Evolutionary conservation across 2,797 vertebrate genomes (phyloP).

Genomic region (Peromyscus attwateri): DNA sequence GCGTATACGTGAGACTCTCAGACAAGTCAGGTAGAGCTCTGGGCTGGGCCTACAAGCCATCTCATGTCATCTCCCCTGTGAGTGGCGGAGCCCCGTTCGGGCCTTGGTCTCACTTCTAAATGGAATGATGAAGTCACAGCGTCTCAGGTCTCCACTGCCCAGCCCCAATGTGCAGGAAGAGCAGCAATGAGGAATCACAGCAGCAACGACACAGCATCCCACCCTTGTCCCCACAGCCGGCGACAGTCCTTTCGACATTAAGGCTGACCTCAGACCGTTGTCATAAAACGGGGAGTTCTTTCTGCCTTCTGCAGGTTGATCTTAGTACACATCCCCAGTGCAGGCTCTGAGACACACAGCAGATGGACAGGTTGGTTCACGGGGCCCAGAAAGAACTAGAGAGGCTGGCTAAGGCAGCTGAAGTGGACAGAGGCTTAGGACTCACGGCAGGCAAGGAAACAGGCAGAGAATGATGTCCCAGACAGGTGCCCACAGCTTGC

Average conservation of each 20-base stretch:
- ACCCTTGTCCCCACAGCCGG: neutral
- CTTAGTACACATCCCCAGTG: neutral
- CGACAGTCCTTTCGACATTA: neutral
- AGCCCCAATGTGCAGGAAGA: neutral
- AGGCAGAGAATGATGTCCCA: too few species aligned
- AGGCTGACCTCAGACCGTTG: neutral
- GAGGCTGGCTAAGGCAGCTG: neutral
- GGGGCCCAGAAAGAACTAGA: neutral
- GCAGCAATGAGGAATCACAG: neutral
- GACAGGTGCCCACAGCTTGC: neutral
- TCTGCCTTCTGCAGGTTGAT: neutral
- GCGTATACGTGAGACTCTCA: neutral
- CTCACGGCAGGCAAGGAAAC: neutral
- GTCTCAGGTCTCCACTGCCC: neutral
- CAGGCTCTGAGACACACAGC: neutral
- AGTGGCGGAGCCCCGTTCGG: neutral
- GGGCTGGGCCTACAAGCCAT: neutral
- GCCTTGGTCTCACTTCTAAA: neutral
- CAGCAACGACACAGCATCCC: neutral
- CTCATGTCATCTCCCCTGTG: neutral
- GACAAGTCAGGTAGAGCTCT: neutral
- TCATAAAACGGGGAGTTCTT: neutral
- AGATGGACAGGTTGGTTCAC: neutral
- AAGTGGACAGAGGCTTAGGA: neutral
- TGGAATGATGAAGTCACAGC: neutral